Evolutionary conservation across 2,888 invertebrate species (phyloP).

Genomic region (Trissolcus brochymenae): DNA sequence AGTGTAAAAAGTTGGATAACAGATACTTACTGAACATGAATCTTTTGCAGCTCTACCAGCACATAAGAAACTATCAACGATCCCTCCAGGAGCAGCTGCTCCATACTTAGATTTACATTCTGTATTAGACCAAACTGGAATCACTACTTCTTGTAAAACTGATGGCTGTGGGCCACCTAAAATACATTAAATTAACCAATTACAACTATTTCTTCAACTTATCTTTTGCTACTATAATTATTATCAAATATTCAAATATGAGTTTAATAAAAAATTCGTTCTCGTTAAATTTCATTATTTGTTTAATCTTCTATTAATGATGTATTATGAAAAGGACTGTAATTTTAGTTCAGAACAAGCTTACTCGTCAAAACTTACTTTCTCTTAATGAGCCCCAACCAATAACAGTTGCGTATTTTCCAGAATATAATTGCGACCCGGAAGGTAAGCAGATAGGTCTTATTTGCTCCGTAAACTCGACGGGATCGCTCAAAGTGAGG

Average conservation of each 20-base stretch:
- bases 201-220: constrained; percentile 1
- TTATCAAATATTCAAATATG: not conserved
- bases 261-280: not conserved
- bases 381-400: constrained; percentile 92
- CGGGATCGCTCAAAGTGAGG: constrained; percentile 86
- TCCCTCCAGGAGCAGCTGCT: constrained; percentile 91
- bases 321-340: not conserved
- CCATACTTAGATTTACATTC: constrained; percentile 90
- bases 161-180: constrained; percentile 89
- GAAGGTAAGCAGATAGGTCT: constrained; percentile 87
- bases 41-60: constrained; percentile 90
- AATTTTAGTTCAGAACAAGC: constrained; percentile 8
- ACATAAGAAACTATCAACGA: constrained; percentile 91
- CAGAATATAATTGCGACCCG: constrained; percentile 81
- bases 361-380: constrained; percentile 78
- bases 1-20: not conserved
- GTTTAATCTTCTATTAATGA: not conserved
- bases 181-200: constrained; percentile 5
- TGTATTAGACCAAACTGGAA: constrained; percentile 88
- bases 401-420: constrained; percentile 86
- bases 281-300: not conserved
- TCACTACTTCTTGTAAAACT: constrained; percentile 88
- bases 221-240: not conserved
- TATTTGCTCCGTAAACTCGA: constrained; percentile 83
- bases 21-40: constrained; percentile 89